Percentiles rank a stretch among this genome's conserved stretches.
Evolutionary conservation across 2,888 invertebrate genomes (phyloP).

Genomic region (Noctua pronuba): DNA sequence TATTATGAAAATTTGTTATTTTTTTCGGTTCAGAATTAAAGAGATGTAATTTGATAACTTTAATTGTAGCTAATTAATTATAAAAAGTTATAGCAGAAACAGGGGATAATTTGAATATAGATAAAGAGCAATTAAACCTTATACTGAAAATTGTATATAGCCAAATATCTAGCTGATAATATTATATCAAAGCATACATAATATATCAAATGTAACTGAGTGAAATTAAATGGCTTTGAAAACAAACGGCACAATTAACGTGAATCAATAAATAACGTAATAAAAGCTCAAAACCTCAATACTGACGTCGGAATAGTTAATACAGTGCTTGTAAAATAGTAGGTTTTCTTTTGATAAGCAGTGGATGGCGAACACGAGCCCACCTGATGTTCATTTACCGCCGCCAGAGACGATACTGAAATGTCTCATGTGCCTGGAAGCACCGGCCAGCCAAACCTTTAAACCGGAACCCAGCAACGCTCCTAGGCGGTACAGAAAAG

Average conservation of each 20-base stretch:
- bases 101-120: background rate
- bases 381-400: background rate
- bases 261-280: background rate
- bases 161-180: background rate
- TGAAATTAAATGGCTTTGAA: background rate
- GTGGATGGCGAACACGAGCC: background rate
- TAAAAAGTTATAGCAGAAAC: background rate
- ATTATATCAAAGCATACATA: no score
- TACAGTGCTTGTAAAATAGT: background rate
- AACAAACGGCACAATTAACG: background rate
- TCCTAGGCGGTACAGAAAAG: conserved; percentile 7
- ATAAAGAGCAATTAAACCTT: background rate
- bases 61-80: background rate
- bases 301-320: background rate
- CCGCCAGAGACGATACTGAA: background rate
- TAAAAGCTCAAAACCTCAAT: background rate
- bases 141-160: background rate
- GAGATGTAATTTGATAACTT: no score
- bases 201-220: background rate
- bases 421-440: conserved; percentile 8
- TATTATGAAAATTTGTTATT: background rate
- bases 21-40: conserved; percentile 5
- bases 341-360: background rate
- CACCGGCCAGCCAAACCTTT: conserved; percentile 1
- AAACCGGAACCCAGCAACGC: background rate